phyloP scores from a whole-genome alignment of 2,888 invertebrate genomes.

The Pterostichus niger region DNA sequence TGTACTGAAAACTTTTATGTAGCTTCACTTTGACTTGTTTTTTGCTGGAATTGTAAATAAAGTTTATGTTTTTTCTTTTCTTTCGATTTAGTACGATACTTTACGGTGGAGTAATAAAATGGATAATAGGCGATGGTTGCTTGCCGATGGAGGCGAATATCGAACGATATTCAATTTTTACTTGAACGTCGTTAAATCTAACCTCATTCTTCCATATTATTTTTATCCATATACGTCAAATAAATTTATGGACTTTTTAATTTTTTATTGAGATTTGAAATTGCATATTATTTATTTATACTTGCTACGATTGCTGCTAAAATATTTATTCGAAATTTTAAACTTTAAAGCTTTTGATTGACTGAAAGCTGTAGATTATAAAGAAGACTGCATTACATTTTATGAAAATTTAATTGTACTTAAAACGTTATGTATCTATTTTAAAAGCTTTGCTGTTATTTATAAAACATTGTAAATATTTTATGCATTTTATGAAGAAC shows the following conservation, averaged over 20 bases:
- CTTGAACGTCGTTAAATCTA: slow-evolving; percentile 42
- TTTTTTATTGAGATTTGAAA: slow-evolving; percentile 20
- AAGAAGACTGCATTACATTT: too few species aligned
- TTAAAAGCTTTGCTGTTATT: too few species aligned
- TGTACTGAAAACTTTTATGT: slow-evolving; percentile 54
- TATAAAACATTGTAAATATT: too few species aligned
- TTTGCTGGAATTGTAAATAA: slow-evolving; percentile 51
- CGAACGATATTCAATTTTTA: slow-evolving; percentile 49
- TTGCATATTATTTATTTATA: neutral
- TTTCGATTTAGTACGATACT: slow-evolving; percentile 57
- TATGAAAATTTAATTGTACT: too few species aligned
- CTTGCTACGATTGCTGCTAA: neutral
- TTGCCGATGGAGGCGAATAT: slow-evolving; percentile 36
- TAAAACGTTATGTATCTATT: too few species aligned
- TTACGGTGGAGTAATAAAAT: slow-evolving; percentile 52
- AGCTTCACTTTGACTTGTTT: slow-evolving; percentile 40
- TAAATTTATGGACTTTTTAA: slow-evolving; percentile 42
- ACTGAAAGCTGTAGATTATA: neutral
- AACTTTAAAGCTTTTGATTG: neutral
- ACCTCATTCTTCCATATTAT: slow-evolving; percentile 44
- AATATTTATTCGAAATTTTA: neutral
- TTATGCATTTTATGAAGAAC: too few species aligned
- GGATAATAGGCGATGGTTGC: slow-evolving; percentile 42
- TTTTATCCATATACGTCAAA: slow-evolving; percentile 51
- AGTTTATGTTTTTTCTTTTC: slow-evolving; percentile 56